Conservation (phyloP, 2,113 vertebrate genomes). For the Sorex fumeus region DNA sequence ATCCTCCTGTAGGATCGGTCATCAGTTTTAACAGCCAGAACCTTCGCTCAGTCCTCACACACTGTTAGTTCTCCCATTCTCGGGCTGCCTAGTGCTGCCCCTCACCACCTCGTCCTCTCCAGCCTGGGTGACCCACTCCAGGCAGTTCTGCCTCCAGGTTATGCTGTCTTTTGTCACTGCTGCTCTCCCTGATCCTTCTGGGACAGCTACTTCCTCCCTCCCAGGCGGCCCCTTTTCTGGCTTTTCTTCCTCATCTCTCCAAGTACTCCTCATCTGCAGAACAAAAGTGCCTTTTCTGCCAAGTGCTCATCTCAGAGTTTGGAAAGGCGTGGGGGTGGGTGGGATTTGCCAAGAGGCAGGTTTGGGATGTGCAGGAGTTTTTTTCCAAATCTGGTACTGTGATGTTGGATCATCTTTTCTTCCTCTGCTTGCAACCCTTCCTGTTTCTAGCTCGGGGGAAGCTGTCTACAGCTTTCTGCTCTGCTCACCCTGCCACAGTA, state of each 20-base stretch:
- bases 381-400: not conserved
- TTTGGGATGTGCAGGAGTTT: not conserved
- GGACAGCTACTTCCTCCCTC: not conserved
- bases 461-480: conserved; percentile 45
- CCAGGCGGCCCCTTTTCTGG: not conserved
- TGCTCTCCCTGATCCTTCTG: not conserved
- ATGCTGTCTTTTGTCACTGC: not conserved
- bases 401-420: not conserved
- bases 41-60: not conserved
- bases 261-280: not conserved
- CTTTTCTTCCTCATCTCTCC: not conserved
- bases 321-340: not conserved
- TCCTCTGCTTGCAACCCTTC: not conserved
- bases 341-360: not conserved
- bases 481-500: conserved; percentile 37
- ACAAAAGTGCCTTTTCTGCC: not conserved
- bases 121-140: not conserved
- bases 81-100: too few species aligned
- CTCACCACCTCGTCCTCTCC: not conserved
- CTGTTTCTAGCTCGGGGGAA: not conserved
- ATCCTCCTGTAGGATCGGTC: not conserved
- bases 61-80: too few species aligned
- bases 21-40: not conserved
- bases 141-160: not conserved
- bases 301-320: not conserved